A percentile compares a stretch with the other conserved stretches of the same genome.
phyloP scores from a whole-genome alignment of 2,888 invertebrate species.

The Theodoxus fluviatilis region DNA sequence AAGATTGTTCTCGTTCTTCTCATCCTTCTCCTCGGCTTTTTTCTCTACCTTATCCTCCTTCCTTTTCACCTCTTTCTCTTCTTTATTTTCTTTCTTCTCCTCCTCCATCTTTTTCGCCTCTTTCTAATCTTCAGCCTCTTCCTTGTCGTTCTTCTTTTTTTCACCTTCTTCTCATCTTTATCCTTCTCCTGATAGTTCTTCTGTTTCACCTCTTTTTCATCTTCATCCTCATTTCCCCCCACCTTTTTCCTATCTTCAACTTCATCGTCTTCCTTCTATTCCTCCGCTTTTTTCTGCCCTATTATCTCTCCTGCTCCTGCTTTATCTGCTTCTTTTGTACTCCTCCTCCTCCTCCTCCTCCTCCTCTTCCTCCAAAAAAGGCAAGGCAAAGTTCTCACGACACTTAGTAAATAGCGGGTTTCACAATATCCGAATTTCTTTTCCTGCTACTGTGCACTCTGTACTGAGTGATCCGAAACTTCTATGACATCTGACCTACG shows the following conservation, averaged over 20 bases:
- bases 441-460: no score
- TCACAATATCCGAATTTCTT: no score
- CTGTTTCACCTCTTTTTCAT: background rate
- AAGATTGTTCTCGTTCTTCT: no score
- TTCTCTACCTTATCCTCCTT: background rate
- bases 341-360: no score
- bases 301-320: background rate
- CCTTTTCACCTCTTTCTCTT: background rate
- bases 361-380: no score
- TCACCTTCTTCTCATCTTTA: background rate
- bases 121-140: background rate
- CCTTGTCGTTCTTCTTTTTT: background rate
- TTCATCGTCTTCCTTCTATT: background rate
- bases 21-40: no score
- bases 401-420: no score
- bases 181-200: background rate
- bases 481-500: no score
- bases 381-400: no score
- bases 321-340: no score
- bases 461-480: no score
- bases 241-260: background rate
- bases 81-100: background rate
- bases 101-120: background rate
- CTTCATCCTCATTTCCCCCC: background rate
- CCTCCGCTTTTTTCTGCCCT: background rate